Conservation (phyloP, 2,888 invertebrate genomes). For the Heteromurus nitidus region DNA sequence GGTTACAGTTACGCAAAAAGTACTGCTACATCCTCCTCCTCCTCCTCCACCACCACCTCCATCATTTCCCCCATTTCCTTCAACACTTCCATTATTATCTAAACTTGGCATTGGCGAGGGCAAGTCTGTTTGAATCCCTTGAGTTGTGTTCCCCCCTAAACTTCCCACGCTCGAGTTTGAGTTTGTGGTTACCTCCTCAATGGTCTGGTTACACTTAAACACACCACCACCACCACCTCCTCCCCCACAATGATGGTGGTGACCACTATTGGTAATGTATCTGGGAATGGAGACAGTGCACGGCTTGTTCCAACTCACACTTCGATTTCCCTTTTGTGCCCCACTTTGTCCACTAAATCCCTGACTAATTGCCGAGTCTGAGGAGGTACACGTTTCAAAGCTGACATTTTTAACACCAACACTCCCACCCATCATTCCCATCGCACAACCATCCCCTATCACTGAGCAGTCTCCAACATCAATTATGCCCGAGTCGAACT, state of each 20-base stretch:
- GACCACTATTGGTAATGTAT: background rate
- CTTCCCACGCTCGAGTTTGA: slow-evolving; percentile 10
- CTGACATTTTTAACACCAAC: slow-evolving; percentile 62
- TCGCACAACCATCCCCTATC: slow-evolving; percentile 29
- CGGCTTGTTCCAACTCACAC: slow-evolving; percentile 42
- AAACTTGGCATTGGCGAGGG: slow-evolving; percentile 29
- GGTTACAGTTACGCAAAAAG: slow-evolving; percentile 70
- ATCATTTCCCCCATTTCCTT: background rate
- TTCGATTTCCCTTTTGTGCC: slow-evolving; percentile 5
- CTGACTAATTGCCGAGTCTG: slow-evolving; percentile 66
- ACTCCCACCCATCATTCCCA: background rate
- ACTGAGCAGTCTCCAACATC: slow-evolving; percentile 59
- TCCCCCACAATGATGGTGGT: no score
- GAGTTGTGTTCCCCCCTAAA: slow-evolving; percentile 27
- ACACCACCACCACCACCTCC: background rate
- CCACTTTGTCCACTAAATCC: slow-evolving; percentile 19
- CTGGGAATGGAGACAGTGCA: slow-evolving; percentile 18
- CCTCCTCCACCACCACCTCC: slow-evolving; percentile 3
- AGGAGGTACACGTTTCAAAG: slow-evolving; percentile 70
- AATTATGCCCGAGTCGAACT: slow-evolving; percentile 69
- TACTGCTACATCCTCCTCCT: background rate
- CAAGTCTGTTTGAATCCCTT: slow-evolving; percentile 57
- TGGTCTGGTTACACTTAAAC: slow-evolving; percentile 19
- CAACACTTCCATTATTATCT: slow-evolving; percentile 11
- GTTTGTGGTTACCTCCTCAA: slow-evolving; percentile 17